These are phyloP conservation scores for Clamator glandarius DNA, from an alignment of 2,797 vertebrate genomes.

Conservation along the genomic window DNA sequence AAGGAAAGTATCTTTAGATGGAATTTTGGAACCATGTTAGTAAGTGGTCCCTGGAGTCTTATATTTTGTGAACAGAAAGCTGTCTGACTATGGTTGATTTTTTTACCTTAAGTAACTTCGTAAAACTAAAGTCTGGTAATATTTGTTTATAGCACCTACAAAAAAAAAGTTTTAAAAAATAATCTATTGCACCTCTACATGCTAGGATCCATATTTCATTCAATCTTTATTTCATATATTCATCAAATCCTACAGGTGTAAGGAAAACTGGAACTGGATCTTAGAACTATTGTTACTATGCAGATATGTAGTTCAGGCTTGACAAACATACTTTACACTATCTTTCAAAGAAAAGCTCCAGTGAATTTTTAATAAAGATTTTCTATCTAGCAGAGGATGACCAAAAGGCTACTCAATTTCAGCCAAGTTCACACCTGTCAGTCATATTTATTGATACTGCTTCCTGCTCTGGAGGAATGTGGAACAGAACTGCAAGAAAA, in stretches of 20 bases:
- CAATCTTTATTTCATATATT: neutral
- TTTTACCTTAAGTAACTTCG: neutral
- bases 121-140: neutral
- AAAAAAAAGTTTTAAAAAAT: neutral
- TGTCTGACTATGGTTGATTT: neutral
- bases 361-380: neutral
- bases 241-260: neutral
- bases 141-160: neutral
- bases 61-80: neutral
- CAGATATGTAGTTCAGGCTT: neutral
- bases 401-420: neutral
- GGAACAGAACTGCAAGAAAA: neutral
- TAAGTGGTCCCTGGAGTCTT: neutral
- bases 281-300: neutral
- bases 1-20: neutral
- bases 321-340: neutral
- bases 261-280: neutral
- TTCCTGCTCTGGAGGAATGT: neutral
- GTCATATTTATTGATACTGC: neutral
- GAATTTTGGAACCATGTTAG: neutral
- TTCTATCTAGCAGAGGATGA: neutral
- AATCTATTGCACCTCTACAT: neutral
- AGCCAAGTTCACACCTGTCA: neutral
- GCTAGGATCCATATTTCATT: neutral
- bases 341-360: neutral